Evolutionary conservation across 2,888 invertebrate genomes (phyloP).

Genomic region (Drosophila planitibia): DNA sequence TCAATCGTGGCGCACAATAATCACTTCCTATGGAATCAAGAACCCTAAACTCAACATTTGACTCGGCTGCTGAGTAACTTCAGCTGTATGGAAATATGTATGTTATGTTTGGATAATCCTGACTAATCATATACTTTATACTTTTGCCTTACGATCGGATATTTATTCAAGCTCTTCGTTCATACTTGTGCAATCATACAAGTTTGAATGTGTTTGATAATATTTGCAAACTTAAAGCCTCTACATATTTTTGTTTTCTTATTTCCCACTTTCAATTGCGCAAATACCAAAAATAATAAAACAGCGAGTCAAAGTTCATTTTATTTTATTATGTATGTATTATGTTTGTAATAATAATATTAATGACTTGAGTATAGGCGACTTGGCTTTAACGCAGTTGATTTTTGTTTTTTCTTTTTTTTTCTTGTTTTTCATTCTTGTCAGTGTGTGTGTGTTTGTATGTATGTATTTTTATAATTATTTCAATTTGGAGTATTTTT

Average conservation of each 20-base stretch:
- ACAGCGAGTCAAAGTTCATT: slow-evolving; percentile 1
- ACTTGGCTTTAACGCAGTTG: slow-evolving; percentile 40
- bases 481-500: slow-evolving; percentile 34
- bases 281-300: not conserved
- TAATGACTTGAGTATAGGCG: slow-evolving; percentile 52
- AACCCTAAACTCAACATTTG: not conserved
- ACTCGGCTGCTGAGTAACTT: not conserved
- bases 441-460: slow-evolving; percentile 1
- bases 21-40: not conserved
- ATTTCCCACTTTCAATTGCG: not conserved
- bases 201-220: not conserved
- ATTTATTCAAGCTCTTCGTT: not conserved
- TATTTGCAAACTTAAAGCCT: not conserved
- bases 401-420: slow-evolving; percentile 7
- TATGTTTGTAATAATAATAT: slow-evolving; percentile 43
- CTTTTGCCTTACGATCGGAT: not conserved
- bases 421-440: not conserved
- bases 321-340: slow-evolving; percentile 39
- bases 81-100: not conserved
- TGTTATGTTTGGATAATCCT: not conserved
- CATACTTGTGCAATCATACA: not conserved
- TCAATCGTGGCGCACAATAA: not conserved
- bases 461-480: slow-evolving; percentile 16
- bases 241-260: not conserved
- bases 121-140: not conserved